Evolutionary conservation across 2,888 invertebrate species (phyloP), one percentile per base, ranked within the genome.

Genomic region (Ryuthela nishihirai): DNA sequence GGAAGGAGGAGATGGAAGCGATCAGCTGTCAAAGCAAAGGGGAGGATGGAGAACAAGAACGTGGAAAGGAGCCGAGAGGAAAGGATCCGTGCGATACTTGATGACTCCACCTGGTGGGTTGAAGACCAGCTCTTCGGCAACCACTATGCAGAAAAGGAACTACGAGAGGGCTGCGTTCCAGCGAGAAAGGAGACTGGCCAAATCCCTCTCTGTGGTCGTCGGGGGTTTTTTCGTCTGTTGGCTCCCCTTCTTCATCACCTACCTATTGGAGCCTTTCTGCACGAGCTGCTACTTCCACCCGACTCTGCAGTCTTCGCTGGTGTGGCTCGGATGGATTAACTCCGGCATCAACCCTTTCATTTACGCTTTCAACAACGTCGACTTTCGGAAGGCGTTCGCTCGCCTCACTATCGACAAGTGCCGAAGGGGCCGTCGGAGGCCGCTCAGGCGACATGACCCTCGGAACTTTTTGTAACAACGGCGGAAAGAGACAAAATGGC

Each of bases 291-390:
- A 80, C 36, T 86, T 85, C 69, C 94, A 95, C 2, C 84, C 87
- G 49, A 82, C 88, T 60, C 83, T 97, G 50, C 89, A 93, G 48
- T 86, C 88, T 58, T 82, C 92, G 53, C 83, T 97, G 69, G 98
- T 98, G 78, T 98, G 98, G 98, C 90, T 98, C 73, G 98, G 98
- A 54, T 98, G 98, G 77, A 90, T 93, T 74, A 98, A 99, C 75
- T 95, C 95, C 3, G 94, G 94, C 41, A 80, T 98, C 49, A 99
- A 99, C 77, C 98, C 98, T 1, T 80, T 97, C 44, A 94, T 98
- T 70, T 80, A 81, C 69, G 97, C 98, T 67, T 95, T 95, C 77
- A 97, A 97, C 79, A 97, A 97, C 77, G 83, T 94, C 69, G 98
- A 98, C 78, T 98, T 98, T 77, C 84, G 97, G 75, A 90, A 92